A percentile compares a stretch with the other conserved stretches of the same genome.
Evolutionary conservation across 2,888 invertebrate genomes (phyloP).

Genomic region (Eurois occulta): DNA sequence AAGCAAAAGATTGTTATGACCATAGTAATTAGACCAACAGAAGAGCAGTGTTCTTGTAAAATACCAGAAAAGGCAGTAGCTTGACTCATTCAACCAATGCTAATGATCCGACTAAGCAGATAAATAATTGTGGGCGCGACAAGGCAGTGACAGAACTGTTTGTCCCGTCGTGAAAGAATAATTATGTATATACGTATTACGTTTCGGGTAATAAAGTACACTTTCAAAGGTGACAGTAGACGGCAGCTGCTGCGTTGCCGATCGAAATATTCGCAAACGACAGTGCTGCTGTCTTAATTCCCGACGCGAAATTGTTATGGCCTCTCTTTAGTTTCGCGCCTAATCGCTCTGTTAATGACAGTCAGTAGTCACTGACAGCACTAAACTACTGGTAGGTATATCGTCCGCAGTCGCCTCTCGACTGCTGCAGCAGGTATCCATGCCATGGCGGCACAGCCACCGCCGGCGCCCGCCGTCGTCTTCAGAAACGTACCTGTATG

Average conservation of each 20-base stretch:
- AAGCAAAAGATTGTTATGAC: neutral
- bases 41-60: neutral
- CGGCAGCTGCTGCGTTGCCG: neutral
- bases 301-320: neutral
- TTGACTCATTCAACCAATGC: neutral
- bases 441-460: neutral
- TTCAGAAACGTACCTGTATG: neutral
- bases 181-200: neutral
- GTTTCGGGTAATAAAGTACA: neutral
- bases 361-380: neutral
- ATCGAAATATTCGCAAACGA: neutral
- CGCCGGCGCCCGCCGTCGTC: neutral
- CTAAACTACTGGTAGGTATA: neutral
- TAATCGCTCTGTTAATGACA: too few species aligned
- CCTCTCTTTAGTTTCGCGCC: too few species aligned
- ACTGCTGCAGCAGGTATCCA: neutral
- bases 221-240: neutral
- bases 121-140: slow-evolving; percentile 9
- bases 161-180: too few species aligned
- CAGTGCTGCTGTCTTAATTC: neutral
- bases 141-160: neutral
- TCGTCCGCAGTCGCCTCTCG: neutral
- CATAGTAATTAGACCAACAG: slow-evolving; percentile 2
- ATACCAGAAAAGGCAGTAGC: neutral
- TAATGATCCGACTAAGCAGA: neutral